Conservation (phyloP, 35 echinoderm and acorn worm species). For the Diadema setosum region DNA sequence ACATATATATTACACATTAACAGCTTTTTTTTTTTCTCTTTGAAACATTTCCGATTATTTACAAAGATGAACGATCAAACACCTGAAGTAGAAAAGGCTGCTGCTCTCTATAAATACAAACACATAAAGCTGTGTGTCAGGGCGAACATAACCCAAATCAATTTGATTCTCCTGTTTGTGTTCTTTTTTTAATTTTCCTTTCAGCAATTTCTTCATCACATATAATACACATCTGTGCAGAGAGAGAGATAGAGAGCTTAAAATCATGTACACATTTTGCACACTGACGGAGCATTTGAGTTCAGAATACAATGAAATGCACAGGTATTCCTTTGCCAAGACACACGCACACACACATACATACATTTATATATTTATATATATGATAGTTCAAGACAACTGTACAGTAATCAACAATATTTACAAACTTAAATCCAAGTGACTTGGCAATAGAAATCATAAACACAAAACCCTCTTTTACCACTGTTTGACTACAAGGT, state of each 20-base stretch:
- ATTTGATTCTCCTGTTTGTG: conserved; percentile 16
- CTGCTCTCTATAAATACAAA: neutral
- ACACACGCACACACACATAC: no score
- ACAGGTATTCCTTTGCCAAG: neutral
- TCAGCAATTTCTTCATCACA: no score
- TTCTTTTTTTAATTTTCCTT: no score
- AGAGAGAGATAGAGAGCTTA: no score
- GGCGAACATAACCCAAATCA: neutral
- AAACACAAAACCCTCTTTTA: no score
- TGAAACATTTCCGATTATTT: conserved; percentile 3
- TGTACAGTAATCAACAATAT: conserved; percentile 12
- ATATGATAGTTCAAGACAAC: neutral
- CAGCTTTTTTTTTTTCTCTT: neutral
- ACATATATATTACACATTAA: neutral
- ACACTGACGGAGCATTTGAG: neutral
- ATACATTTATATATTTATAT: no score
- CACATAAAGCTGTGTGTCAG: neutral
- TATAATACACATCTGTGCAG: neutral
- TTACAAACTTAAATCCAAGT: conserved; percentile 2
- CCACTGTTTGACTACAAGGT: no score
- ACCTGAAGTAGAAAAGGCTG: neutral
- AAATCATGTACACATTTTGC: neutral
- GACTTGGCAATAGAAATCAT: neutral
- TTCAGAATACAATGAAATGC: no score
- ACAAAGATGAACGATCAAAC: neutral